A percentile compares a stretch with the other conserved stretches of the same genome.
Evolutionary conservation across 1,140 invertebrate genomes (phyloP).

Genomic region (Lucilia sericata): DNA sequence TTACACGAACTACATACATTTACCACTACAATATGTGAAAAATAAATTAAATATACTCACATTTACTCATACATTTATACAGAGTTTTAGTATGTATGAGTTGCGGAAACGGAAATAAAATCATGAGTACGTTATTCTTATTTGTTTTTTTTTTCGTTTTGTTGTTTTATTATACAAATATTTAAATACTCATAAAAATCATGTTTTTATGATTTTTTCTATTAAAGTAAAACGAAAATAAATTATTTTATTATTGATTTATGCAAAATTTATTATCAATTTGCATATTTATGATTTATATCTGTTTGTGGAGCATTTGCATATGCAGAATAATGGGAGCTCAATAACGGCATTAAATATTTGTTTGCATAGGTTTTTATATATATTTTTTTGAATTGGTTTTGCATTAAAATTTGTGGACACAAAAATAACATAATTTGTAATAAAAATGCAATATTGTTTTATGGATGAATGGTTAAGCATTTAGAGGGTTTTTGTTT

Average conservation of each 20-base stretch:
- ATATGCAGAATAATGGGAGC: neutral
- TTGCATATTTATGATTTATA: conserved; percentile 10
- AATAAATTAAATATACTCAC: neutral
- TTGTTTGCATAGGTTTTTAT: neutral
- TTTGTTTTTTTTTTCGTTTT: neutral
- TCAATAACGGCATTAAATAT: neutral
- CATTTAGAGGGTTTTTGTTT: too few relatives aligned
- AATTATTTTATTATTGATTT: conserved; percentile 9
- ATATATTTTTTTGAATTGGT: neutral
- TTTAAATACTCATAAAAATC: neutral
- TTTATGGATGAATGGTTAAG: too few relatives aligned
- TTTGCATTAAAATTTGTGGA: too few relatives aligned
- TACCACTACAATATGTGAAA: neutral
- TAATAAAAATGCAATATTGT: too few relatives aligned
- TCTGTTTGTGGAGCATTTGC: neutral
- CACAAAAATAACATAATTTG: too few relatives aligned
- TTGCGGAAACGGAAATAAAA: conserved; percentile 18
- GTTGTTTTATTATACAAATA: neutral
- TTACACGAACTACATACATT: neutral
- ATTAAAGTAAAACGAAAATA: too few relatives aligned
- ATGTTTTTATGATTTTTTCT: neutral
- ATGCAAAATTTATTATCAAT: conserved; percentile 13
- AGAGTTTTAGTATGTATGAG: neutral
- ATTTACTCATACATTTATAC: neutral
- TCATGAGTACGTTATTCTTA: neutral